A percentile compares a stretch with the other conserved stretches of the same genome.
These are phyloP conservation scores for Meghimatium bilineatum DNA, from an alignment of 2,888 invertebrate species.

Conservation along the genomic window DNA sequence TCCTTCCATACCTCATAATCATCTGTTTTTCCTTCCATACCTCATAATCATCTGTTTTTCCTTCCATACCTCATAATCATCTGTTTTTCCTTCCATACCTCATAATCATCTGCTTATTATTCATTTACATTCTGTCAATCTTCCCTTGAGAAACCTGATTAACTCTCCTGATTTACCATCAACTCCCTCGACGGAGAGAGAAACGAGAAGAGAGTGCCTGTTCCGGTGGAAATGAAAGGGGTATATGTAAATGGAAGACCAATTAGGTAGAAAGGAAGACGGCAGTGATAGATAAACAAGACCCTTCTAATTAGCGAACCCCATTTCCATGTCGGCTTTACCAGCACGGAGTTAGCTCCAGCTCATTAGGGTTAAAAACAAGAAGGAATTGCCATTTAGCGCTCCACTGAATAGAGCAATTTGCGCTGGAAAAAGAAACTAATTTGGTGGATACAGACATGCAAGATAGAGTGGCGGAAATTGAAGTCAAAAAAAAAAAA, in stretches of 20 bases:
- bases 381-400: slow-evolving; percentile 41
- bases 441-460: slow-evolving; percentile 38
- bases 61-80: too few relatives aligned
- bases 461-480: slow-evolving; percentile 30
- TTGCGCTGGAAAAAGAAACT: slow-evolving; percentile 22
- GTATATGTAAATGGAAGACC: slow-evolving; percentile 31
- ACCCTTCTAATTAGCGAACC: slow-evolving; percentile 34
- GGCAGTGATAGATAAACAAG: slow-evolving; percentile 35
- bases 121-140: too few relatives aligned
- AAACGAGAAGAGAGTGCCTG: not conserved
- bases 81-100: too few relatives aligned
- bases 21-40: too few relatives aligned
- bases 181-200: not conserved
- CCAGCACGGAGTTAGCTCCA: slow-evolving; percentile 17
- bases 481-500: slow-evolving; percentile 14
- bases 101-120: too few relatives aligned
- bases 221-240: slow-evolving; percentile 27
- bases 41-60: too few relatives aligned
- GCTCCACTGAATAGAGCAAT: slow-evolving; percentile 43
- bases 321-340: slow-evolving; percentile 1
- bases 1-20: too few relatives aligned
- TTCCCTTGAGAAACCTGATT: too few relatives aligned
- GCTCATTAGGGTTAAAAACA: slow-evolving; percentile 47
- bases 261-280: slow-evolving; percentile 23
- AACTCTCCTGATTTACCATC: not conserved